These are phyloP conservation scores for Pteropus rufus DNA, from an alignment of 2,797 vertebrate genomes.

Conservation along the genomic window DNA sequence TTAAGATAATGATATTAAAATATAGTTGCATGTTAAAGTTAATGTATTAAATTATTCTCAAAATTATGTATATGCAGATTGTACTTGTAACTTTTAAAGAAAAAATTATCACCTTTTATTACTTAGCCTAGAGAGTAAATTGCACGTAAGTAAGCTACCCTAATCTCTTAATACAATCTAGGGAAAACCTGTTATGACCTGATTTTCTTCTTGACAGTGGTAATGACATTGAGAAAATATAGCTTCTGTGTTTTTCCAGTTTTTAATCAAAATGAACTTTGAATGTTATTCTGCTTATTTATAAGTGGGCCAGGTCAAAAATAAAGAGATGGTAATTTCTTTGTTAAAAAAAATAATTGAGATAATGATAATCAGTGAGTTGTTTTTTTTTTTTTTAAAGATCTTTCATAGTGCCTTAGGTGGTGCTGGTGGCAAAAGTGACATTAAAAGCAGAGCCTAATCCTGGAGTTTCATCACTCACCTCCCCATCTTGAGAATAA, in stretches of 20 bases:
- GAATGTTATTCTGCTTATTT: background rate
- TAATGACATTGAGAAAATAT: background rate
- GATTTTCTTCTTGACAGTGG: background rate
- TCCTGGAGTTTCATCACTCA: background rate
- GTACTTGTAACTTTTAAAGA: background rate
- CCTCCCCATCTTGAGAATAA: background rate
- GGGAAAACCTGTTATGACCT: background rate
- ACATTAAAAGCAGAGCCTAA: background rate
- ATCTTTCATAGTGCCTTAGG: background rate
- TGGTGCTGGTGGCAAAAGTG: background rate
- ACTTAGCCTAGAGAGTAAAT: background rate
- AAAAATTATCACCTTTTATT: background rate
- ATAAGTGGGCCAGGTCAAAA: background rate
- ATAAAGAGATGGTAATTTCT: background rate
- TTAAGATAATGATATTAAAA: constrained; percentile 54
- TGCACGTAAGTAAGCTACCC: background rate
- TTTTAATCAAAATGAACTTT: background rate
- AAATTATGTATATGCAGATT: background rate
- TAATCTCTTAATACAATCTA: background rate
- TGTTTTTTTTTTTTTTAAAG: background rate
- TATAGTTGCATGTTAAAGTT: constrained; percentile 60
- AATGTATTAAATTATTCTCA: constrained; percentile 67
- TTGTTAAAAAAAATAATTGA: too few species aligned
- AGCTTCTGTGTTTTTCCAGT: background rate
- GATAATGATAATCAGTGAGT: background rate